Evolutionary conservation across 2,888 invertebrate species (phyloP).

Genomic region (Kryphioiulus occultus): DNA sequence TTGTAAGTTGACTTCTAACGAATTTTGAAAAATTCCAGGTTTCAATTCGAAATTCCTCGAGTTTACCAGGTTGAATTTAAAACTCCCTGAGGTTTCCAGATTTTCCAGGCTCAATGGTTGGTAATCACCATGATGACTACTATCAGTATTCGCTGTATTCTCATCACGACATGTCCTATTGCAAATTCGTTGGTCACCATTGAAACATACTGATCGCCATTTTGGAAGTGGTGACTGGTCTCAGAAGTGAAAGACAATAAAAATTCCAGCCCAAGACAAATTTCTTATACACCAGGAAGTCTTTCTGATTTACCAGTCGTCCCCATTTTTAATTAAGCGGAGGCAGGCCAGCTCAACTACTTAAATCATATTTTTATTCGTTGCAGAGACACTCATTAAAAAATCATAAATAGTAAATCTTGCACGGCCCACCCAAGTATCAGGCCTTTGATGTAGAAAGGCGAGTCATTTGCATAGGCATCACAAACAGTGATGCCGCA

Average conservation of each 20-base stretch:
- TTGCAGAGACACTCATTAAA: conserved; percentile 20
- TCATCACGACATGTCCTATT: too few relatives aligned
- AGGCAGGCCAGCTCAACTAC: neutral
- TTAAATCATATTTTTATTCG: neutral
- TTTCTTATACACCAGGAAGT: neutral
- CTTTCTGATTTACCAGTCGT: neutral
- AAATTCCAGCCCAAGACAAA: neutral
- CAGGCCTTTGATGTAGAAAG: neutral
- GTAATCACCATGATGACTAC: too few relatives aligned
- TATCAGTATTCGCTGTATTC: too few relatives aligned
- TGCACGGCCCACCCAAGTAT: conserved; percentile 5
- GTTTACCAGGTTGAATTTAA: too few relatives aligned
- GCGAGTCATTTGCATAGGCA: conserved; percentile 19
- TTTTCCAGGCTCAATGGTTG: too few relatives aligned
- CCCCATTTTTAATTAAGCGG: neutral
- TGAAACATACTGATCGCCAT: too few relatives aligned
- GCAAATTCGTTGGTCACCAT: too few relatives aligned
- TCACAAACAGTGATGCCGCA: conserved; percentile 37
- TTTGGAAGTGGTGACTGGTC: too few relatives aligned
- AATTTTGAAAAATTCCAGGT: too few relatives aligned
- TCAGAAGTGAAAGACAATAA: neutral
- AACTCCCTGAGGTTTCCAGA: too few relatives aligned
- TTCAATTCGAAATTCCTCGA: too few relatives aligned
- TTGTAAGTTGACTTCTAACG: too few relatives aligned
- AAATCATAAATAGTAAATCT: conserved; percentile 24